These are phyloP conservation scores for Acronicta alni DNA, from an alignment of 2,888 invertebrate genomes.

Conservation along the genomic window DNA sequence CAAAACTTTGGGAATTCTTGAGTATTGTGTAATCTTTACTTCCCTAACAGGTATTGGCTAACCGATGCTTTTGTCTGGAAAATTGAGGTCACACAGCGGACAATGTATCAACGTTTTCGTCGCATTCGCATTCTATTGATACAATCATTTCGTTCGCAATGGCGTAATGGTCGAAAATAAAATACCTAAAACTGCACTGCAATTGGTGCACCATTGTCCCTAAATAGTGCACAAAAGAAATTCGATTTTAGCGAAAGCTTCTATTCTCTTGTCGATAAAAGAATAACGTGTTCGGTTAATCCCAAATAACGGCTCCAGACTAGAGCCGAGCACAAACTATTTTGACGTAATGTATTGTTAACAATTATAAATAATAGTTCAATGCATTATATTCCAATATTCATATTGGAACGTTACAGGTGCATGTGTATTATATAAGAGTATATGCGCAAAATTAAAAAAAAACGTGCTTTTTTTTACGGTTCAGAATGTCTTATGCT, in stretches of 20 bases:
- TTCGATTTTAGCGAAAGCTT: constrained; percentile 71
- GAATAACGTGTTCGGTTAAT: constrained; percentile 59
- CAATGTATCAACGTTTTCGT: constrained; percentile 63
- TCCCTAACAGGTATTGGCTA: constrained; percentile 22
- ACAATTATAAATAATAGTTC: too few species aligned
- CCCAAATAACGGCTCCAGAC: constrained; percentile 30
- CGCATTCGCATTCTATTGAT: constrained; percentile 72
- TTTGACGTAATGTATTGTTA: background rate
- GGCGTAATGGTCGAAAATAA: constrained; percentile 81
- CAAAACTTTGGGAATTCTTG: constrained; percentile 40
- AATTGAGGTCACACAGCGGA: constrained; percentile 47
- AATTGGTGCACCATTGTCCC: constrained; percentile 84
- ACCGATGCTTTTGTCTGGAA: constrained; percentile 41
- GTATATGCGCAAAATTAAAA: too few species aligned
- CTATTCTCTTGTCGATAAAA: constrained; percentile 64
- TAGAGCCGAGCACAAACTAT: background rate
- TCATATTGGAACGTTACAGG: too few species aligned
- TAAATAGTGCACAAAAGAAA: constrained; percentile 80
- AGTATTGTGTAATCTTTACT: constrained; percentile 32
- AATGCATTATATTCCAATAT: too few species aligned
- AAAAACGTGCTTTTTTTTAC: too few species aligned
- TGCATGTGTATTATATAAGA: too few species aligned
- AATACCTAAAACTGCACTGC: constrained; percentile 78
- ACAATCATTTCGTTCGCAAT: constrained; percentile 78
- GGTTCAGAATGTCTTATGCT: too few species aligned